Conservation (phyloP, 2,888 invertebrate species). For the Artemia sinica region DNA sequence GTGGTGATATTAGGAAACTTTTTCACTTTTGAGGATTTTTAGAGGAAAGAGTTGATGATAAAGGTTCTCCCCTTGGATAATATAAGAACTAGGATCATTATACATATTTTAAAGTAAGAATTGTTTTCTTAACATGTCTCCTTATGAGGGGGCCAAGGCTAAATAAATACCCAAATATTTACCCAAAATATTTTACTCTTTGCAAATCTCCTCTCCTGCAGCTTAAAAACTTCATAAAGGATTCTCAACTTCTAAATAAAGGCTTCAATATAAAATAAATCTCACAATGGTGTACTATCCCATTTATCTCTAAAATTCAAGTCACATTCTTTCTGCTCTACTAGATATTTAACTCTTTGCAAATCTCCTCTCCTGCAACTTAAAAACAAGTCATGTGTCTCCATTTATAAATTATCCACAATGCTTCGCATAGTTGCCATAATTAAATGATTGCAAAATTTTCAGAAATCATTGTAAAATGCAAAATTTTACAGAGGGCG, state of each 20-base stretch:
- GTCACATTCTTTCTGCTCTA: conserved; percentile 36
- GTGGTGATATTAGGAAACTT: too few relatives aligned
- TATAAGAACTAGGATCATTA: too few relatives aligned
- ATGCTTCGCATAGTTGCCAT: neutral
- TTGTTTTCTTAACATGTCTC: too few relatives aligned
- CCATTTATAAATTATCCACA: conserved; percentile 17
- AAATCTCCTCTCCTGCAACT: conserved; percentile 27
- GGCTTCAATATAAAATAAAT: conserved; percentile 19
- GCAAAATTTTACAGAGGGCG: neutral
- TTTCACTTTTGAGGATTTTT: too few relatives aligned
- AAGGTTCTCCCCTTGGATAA: too few relatives aligned
- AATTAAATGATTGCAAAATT: neutral
- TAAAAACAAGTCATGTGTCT: conserved; percentile 25
- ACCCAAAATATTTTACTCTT: conserved; percentile 31
- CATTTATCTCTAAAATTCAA: conserved; percentile 36
- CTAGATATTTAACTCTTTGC: conserved; percentile 30
- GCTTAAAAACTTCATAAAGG: conserved; percentile 26
- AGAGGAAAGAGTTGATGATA: too few relatives aligned
- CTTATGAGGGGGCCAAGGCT: too few relatives aligned
- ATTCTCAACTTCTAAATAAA: neutral
- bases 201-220: conserved; percentile 27
- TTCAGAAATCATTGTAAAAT: too few relatives aligned
- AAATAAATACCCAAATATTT: too few relatives aligned
- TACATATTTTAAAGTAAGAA: too few relatives aligned
- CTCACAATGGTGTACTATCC: conserved; percentile 39